These are phyloP conservation scores for Chloroceryle inda DNA, from an alignment of 2,797 vertebrate genomes.

Conservation along the genomic window DNA sequence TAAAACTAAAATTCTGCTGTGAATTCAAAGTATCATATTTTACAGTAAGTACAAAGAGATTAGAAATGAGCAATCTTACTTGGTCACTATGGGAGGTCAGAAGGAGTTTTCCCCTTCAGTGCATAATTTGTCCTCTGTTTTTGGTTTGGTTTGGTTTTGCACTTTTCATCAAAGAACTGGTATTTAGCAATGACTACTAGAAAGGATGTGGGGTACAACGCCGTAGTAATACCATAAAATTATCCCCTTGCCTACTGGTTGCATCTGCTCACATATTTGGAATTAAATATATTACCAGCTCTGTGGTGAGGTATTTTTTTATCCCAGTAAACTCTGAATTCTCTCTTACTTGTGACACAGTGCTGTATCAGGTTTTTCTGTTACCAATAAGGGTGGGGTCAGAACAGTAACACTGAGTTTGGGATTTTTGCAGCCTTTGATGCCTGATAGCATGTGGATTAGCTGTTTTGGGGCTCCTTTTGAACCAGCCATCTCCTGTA, in stretches of 20 bases:
- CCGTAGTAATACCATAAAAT: background rate
- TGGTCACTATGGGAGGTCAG: background rate
- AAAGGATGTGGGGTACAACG: background rate
- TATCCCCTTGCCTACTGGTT: background rate
- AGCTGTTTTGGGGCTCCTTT: background rate
- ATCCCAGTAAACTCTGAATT: background rate
- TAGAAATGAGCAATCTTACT: background rate
- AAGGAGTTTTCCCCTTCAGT: background rate
- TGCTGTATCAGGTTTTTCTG: background rate
- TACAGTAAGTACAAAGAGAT: background rate
- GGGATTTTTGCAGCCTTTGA: background rate
- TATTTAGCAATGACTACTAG: background rate
- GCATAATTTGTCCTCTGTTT: background rate
- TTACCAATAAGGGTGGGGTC: background rate
- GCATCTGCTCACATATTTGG: background rate
- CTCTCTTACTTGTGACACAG: background rate
- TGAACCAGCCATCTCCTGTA: background rate
- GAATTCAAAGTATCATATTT: background rate
- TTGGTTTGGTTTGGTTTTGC: background rate
- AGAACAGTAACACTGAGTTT: background rate
- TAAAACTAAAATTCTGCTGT: background rate
- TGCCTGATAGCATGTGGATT: background rate
- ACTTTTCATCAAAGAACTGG: conserved; percentile 1
- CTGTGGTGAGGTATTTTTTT: background rate
- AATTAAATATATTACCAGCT: background rate